A percentile compares a stretch with the other conserved stretches of the same genome.
phyloP scores from a whole-genome alignment of 2,888 invertebrate genomes.

The Ormyrus thymus region DNA sequence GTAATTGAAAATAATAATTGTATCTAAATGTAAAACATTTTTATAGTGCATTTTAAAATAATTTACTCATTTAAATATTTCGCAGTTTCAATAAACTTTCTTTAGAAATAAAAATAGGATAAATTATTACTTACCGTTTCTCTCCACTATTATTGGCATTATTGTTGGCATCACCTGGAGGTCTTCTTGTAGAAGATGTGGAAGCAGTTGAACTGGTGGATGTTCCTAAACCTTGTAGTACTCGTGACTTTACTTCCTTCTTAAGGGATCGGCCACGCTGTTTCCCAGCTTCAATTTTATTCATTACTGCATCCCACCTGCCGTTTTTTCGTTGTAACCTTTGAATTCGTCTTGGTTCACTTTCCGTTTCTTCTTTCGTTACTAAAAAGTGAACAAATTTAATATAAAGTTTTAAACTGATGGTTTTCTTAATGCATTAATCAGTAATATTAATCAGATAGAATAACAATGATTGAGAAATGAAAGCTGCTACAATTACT shows the following conservation, averaged over 20 bases:
- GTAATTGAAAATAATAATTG: no score
- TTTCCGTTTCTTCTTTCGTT: conserved; percentile 76
- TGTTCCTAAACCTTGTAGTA: conserved; percentile 73
- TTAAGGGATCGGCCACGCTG: conserved; percentile 83
- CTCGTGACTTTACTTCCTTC: conserved; percentile 92
- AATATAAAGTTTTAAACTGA: no score
- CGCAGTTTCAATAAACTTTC: no score
- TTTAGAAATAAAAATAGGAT: background rate
- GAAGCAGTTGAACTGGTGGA: conserved; percentile 60
- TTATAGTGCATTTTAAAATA: no score
- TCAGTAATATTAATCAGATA: no score
- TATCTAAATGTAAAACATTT: no score
- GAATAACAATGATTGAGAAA: background rate
- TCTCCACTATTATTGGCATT: conserved; percentile 44
- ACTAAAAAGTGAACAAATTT: background rate
- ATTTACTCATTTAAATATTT: no score
- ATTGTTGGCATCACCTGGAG: conserved; percentile 67
- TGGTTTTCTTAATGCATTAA: no score
- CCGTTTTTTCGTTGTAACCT: conserved; percentile 80
- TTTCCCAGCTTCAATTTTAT: conserved; percentile 85
- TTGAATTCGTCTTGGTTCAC: conserved; percentile 78
- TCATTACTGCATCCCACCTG: conserved; percentile 90
- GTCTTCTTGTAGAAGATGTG: conserved; percentile 62
- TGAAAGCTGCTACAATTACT: no score
- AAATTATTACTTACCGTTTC: conserved; percentile 17